These are phyloP conservation scores for Armadillidium nasatum DNA, from an alignment of 1,140 invertebrate genomes.

Conservation along the genomic window DNA sequence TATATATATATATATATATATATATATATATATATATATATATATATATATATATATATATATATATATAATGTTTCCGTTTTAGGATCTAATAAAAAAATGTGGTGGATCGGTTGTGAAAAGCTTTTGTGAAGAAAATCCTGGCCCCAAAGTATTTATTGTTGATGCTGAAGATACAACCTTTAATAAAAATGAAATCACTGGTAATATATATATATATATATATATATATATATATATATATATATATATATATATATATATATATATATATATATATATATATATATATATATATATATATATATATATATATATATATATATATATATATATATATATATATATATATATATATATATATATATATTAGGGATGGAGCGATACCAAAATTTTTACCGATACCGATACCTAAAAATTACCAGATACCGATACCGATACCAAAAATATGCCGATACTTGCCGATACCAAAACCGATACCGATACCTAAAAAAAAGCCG, in stretches of 20 bases:
- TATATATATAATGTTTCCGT: neutral
- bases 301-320: neutral
- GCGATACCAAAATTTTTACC: too few relatives aligned
- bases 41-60: neutral
- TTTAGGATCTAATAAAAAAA: neutral
- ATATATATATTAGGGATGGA: neutral
- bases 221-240: neutral
- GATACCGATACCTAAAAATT: too few relatives aligned
- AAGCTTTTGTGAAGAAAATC: neutral
- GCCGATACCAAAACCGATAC: too few relatives aligned
- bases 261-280: neutral
- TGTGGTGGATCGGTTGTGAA: neutral
- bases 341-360: neutral
- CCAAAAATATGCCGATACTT: too few relatives aligned
- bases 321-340: neutral
- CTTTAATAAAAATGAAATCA: neutral
- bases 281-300: neutral
- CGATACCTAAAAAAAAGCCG: too few relatives aligned
- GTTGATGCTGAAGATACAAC: neutral
- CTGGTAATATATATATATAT: neutral
- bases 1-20: too few relatives aligned
- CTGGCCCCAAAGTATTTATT: neutral
- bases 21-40: neutral
- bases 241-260: neutral
- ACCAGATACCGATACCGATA: too few relatives aligned